Conservation (phyloP, 2,888 invertebrate species). For the Orgyia antiqua region DNA sequence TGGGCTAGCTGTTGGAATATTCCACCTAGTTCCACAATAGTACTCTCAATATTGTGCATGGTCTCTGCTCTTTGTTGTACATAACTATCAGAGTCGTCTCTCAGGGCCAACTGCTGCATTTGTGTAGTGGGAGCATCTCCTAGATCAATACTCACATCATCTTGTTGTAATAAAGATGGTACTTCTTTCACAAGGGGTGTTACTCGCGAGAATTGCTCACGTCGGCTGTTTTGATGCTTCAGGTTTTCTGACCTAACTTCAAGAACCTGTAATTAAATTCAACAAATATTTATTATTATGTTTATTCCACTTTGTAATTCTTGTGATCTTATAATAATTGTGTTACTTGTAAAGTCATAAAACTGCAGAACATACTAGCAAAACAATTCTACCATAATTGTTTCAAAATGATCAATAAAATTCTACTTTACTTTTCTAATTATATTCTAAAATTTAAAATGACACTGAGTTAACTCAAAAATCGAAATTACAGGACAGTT, state of each 20-base stretch:
- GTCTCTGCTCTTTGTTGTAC: conserved; percentile 96
- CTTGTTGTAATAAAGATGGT: conserved; percentile 76
- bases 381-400: too few species aligned
- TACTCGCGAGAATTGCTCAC: conserved; percentile 88
- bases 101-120: conserved; percentile 83
- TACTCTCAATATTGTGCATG: conserved; percentile 99
- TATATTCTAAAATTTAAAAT: too few species aligned
- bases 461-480: too few species aligned
- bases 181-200: conserved; percentile 66
- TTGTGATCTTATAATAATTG: too few species aligned
- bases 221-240: conserved; percentile 94
- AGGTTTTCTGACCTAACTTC: conserved; percentile 99
- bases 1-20: conserved; percentile 97
- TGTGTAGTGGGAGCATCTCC: conserved; percentile 75
- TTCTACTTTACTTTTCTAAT: too few species aligned
- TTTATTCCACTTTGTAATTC: too few species aligned
- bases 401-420: too few species aligned
- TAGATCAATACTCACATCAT: conserved; percentile 92
- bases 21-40: conserved; percentile 98
- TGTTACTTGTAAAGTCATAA: too few species aligned
- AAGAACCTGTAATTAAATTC: conserved; percentile 79
- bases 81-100: conserved; percentile 93
- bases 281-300: too few species aligned
- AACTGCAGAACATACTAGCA: too few species aligned
- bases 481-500: too few species aligned